phyloP scores from a whole-genome alignment of 64 coral and sea anemone genomes.

The Dendronephthya gigantea region DNA sequence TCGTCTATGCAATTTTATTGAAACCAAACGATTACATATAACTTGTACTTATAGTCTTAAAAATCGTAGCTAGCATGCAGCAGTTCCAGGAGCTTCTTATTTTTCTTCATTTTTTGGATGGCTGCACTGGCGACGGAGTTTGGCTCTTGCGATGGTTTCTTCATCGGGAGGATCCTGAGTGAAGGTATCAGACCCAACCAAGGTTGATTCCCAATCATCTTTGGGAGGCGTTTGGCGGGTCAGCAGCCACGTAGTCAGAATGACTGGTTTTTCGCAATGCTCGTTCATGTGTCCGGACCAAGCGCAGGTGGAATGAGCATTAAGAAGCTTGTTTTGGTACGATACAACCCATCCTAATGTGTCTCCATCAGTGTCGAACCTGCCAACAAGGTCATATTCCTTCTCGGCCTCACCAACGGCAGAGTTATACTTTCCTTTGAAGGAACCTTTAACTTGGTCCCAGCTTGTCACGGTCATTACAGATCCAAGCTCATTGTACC shows the following conservation, averaged over 20 bases:
- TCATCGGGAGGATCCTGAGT: background rate
- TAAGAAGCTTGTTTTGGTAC: background rate
- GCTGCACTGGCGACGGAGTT: background rate
- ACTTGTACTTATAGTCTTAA: too few relatives aligned
- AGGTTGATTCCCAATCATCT: background rate
- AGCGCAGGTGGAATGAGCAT: background rate
- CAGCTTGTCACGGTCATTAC: background rate
- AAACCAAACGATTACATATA: too few relatives aligned
- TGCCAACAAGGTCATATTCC: background rate
- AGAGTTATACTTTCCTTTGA: background rate
- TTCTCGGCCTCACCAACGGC: background rate
- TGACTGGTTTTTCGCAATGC: background rate
- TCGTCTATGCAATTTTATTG: too few relatives aligned
- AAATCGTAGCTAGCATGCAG: too few relatives aligned
- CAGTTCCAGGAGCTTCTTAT: background rate
- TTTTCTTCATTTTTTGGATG: background rate
- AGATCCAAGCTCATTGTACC: background rate
- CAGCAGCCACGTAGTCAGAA: background rate
- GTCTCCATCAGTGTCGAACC: background rate
- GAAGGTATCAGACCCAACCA: background rate
- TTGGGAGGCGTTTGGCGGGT: background rate
- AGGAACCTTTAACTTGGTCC: background rate
- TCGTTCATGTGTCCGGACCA: background rate
- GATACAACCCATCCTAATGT: background rate
- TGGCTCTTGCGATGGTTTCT: background rate